Evolutionary conservation across 2,113 vertebrate genomes (phyloP).

Genomic region (Oreamnos americanus): DNA sequence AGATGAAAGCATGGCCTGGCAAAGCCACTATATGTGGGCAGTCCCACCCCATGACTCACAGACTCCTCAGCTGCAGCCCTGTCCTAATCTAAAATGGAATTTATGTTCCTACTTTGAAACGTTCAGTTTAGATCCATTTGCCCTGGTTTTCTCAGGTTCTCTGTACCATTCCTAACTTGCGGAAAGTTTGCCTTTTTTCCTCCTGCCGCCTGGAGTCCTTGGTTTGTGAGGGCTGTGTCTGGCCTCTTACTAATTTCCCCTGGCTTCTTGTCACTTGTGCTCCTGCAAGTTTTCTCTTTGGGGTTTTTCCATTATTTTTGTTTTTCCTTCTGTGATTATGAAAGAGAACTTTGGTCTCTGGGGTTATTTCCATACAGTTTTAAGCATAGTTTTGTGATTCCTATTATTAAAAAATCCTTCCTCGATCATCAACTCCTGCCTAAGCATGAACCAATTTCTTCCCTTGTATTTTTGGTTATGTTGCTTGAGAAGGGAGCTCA

Average conservation of each 20-base stretch:
- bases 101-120: neutral
- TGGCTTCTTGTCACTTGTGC: constrained; percentile 45
- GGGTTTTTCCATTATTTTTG: constrained; percentile 32
- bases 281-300: constrained; percentile 45
- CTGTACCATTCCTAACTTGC: neutral
- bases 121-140: neutral
- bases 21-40: neutral
- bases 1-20: neutral
- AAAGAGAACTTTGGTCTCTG: constrained; percentile 56
- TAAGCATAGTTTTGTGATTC: constrained; percentile 58
- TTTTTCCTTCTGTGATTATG: constrained; percentile 43
- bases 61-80: neutral
- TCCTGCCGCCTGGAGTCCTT: neutral
- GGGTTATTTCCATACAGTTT: constrained; percentile 26
- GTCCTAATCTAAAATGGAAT: neutral
- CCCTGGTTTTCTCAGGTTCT: constrained; percentile 14
- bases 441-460: constrained; percentile 40
- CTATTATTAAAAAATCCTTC: constrained; percentile 47
- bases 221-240: neutral
- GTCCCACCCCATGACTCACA: neutral
- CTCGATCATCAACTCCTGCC: constrained; percentile 14
- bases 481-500: neutral
- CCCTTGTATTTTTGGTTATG: constrained; percentile 11
- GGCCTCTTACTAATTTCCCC: constrained; percentile 54
- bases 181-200: constrained; percentile 35